A percentile compares a stretch with the other conserved stretches of the same genome.
These are phyloP conservation scores for Mystacides longicornis DNA, from an alignment of 2,888 invertebrate species.

Conservation along the genomic window DNA sequence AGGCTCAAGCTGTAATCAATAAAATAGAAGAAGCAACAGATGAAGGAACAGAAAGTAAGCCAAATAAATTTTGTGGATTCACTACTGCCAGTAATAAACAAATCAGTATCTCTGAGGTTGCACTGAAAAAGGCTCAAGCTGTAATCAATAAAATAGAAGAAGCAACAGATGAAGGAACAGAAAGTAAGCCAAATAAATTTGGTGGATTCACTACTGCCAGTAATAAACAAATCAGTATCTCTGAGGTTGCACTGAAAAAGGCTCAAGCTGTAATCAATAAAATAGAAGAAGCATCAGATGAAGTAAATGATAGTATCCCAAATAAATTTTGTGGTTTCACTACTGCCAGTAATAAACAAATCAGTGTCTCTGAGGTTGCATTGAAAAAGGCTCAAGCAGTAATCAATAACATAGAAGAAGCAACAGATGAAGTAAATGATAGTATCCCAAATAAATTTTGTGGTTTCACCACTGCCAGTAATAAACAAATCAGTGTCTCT, in stretches of 20 bases:
- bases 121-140: slow-evolving; percentile 9
- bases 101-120: slow-evolving; percentile 21
- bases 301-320: not conserved
- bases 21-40: not conserved
- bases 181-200: not conserved
- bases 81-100: slow-evolving; percentile 33
- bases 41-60: too few relatives aligned
- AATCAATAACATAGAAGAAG: not conserved
- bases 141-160: too few relatives aligned
- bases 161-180: too few relatives aligned
- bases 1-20: not conserved
- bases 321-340: not conserved
- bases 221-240: not conserved
- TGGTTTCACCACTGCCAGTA: not conserved
- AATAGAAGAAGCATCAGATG: not conserved
- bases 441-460: not conserved
- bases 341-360: not conserved
- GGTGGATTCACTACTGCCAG: not conserved
- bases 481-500: not conserved
- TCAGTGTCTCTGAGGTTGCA: not conserved
- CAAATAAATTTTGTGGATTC: slow-evolving; percentile 27
- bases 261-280: not conserved
- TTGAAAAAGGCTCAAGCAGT: not conserved
- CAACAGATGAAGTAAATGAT: not conserved
- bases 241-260: not conserved